Evolutionary conservation across 2,113 vertebrate genomes (phyloP).

Genomic region (Bubo bubo): DNA sequence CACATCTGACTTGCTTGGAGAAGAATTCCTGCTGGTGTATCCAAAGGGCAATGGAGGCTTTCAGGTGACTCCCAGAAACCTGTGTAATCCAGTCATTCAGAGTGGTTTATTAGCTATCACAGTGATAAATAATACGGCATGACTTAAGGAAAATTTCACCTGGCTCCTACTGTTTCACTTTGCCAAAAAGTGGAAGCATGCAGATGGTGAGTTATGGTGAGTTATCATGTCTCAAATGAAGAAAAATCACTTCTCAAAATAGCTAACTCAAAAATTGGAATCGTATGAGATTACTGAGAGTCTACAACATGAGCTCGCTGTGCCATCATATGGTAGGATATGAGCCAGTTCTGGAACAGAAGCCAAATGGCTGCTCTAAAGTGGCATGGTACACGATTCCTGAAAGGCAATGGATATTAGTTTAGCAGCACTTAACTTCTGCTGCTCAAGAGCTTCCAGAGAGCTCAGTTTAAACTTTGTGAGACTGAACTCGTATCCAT

Average conservation of each 20-base stretch:
- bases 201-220: background rate
- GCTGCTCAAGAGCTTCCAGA: background rate
- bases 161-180: background rate
- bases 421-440: background rate
- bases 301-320: fast-evolving
- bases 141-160: background rate
- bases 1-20: background rate
- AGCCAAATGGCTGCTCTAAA: background rate
- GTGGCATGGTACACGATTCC: background rate
- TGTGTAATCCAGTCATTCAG: background rate
- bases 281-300: background rate
- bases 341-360: background rate
- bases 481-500: background rate
- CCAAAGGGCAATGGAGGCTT: background rate
- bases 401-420: background rate
- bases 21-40: background rate
- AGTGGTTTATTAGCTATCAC: background rate
- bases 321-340: background rate
- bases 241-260: background rate
- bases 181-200: background rate
- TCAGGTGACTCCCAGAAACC: background rate
- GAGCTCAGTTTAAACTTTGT: background rate
- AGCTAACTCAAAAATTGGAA: background rate
- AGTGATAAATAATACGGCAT: background rate
- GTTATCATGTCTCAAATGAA: background rate